These are phyloP conservation scores for Halcyon badia DNA, from an alignment of 2,797 vertebrate species.

Conservation along the genomic window DNA sequence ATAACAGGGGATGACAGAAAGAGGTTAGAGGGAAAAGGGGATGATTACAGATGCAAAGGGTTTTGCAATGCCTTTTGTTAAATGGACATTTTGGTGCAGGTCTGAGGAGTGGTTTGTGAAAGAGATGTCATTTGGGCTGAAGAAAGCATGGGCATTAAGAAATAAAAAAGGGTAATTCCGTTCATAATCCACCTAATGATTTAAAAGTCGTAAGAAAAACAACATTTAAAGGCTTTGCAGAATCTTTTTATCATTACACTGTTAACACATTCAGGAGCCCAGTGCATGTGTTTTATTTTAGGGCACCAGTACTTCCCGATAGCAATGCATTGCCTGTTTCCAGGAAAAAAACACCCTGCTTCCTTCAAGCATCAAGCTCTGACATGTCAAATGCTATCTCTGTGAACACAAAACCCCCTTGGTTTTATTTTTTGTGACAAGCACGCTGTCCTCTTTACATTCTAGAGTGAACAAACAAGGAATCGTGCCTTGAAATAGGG, in stretches of 20 bases:
- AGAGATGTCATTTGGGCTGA: neutral
- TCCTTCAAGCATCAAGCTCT: slow-evolving; percentile 27
- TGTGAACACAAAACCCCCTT: neutral
- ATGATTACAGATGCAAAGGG: neutral
- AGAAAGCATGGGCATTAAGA: slow-evolving; percentile 20
- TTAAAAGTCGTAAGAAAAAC: neutral
- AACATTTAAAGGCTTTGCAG: neutral
- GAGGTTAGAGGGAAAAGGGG: slow-evolving; percentile 25
- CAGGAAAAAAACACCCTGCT: slow-evolving; percentile 4
- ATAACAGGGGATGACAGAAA: slow-evolving; percentile 46
- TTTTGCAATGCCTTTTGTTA: slow-evolving; percentile 28
- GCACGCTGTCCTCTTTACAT: neutral
- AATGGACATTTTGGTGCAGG: neutral
- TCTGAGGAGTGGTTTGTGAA: neutral
- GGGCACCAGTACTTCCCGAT: neutral
- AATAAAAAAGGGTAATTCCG: neutral
- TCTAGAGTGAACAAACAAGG: slow-evolving; percentile 7
- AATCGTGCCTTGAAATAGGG: neutral
- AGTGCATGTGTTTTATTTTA: neutral
- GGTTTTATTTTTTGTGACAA: slow-evolving; percentile 56
- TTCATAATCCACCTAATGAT: neutral
- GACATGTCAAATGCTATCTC: neutral
- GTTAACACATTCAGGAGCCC: neutral
- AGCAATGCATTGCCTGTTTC: neutral
- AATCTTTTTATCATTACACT: neutral